These are phyloP conservation scores for Mimas tiliae DNA, from an alignment of 2,888 invertebrate species.

Conservation along the genomic window DNA sequence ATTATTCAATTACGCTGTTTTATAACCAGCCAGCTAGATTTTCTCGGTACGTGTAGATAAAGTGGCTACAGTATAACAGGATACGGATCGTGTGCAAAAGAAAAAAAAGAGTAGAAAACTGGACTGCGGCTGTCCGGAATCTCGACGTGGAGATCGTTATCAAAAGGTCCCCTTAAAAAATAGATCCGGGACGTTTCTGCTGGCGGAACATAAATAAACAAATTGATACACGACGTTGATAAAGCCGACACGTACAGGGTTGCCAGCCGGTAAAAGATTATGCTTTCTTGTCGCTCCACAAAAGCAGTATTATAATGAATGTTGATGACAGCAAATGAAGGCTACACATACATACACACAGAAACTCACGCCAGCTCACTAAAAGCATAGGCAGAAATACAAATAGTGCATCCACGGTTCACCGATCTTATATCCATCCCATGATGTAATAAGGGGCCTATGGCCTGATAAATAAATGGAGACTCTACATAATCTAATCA, in stretches of 20 bases:
- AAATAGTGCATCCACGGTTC: no score
- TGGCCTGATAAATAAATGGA: no score
- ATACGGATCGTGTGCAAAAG: neutral
- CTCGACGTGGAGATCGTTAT: conserved; percentile 10
- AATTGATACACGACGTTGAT: conserved; percentile 50
- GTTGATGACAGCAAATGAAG: neutral
- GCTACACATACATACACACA: neutral
- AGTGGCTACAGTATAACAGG: neutral
- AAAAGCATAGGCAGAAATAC: no score
- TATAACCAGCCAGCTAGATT: neutral
- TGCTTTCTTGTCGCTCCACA: neutral
- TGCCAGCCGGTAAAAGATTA: neutral
- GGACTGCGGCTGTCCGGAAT: conserved; percentile 4
- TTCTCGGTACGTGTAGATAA: conserved; percentile 3
- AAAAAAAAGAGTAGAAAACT: conserved; percentile 23
- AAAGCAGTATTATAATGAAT: neutral
- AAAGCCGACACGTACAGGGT: conserved; percentile 35
- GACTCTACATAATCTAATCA: no score
- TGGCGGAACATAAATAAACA: conserved; percentile 47
- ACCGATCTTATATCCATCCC: no score
- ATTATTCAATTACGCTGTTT: neutral
- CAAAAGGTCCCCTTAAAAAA: conserved; percentile 43
- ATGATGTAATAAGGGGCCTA: no score
- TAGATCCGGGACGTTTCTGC: conserved; percentile 55
- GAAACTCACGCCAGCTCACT: no score